Conservation (phyloP, 2,888 invertebrate species). For the Oscheius sp. region DNA sequence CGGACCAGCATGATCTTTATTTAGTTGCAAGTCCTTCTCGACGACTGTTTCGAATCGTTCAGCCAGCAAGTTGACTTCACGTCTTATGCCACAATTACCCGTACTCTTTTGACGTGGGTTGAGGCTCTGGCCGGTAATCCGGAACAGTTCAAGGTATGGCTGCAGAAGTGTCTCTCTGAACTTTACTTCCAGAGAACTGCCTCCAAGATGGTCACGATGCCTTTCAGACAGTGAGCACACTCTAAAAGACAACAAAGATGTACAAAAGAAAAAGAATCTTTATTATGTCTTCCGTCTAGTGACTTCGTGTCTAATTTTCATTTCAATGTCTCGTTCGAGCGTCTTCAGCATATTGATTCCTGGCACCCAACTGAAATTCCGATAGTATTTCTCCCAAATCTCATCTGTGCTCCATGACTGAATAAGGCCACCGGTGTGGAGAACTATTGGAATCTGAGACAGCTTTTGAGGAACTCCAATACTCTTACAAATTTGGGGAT, state of each 20-base stretch:
- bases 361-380: constrained; percentile 31
- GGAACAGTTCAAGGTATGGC: constrained; percentile 48
- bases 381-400: constrained; percentile 26
- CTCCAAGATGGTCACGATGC: constrained; percentile 46
- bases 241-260: background rate
- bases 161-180: background rate
- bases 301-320: constrained; percentile 18
- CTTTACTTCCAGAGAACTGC: constrained; percentile 41
- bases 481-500: constrained; percentile 46
- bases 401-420: constrained; percentile 25
- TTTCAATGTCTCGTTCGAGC: constrained; percentile 32
- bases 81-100: constrained; percentile 63
- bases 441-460: constrained; percentile 43
- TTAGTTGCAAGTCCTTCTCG: constrained; percentile 67
- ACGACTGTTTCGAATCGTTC: constrained; percentile 68
- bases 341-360: constrained; percentile 30
- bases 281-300: constrained; percentile 10
- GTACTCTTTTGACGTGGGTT: constrained; percentile 54
- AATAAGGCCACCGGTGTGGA: constrained; percentile 37
- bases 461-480: background rate
- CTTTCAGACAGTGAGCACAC: constrained; percentile 9
- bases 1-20: constrained; percentile 15
- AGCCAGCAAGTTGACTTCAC: constrained; percentile 60
- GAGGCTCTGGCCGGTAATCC: constrained; percentile 45
- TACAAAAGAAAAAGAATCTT: constrained; percentile 2